A percentile compares a stretch with the other conserved stretches of the same genome.
These are phyloP conservation scores for Channallabes apus DNA, from an alignment of 2,797 vertebrate species.

Conservation along the genomic window DNA sequence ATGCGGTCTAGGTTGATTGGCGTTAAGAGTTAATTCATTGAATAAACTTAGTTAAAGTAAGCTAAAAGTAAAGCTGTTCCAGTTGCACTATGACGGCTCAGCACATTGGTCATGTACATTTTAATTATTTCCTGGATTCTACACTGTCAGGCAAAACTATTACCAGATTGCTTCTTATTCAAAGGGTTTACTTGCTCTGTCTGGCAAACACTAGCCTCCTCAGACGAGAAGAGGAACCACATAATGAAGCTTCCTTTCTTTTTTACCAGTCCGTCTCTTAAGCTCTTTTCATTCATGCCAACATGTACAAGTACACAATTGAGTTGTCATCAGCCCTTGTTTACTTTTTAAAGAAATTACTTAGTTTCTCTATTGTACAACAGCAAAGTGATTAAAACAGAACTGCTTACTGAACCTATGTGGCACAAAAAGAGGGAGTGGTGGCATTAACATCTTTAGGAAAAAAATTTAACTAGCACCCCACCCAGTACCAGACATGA, in stretches of 20 bases:
- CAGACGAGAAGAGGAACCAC: background rate
- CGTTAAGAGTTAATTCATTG: background rate
- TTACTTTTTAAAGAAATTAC: background rate
- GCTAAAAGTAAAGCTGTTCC: background rate
- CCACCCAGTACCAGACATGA: slow-evolving; percentile 36
- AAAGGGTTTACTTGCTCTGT: slow-evolving; percentile 9
- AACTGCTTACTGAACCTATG: slow-evolving; percentile 7
- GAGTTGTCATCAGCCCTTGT: slow-evolving; percentile 18
- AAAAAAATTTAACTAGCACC: slow-evolving; percentile 25
- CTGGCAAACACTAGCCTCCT: slow-evolving; percentile 1
- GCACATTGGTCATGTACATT: background rate
- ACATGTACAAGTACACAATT: background rate
- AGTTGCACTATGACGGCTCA: background rate
- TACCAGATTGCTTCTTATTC: background rate
- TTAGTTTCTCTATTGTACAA: background rate
- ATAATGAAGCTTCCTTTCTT: background rate
- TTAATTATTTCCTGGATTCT: background rate
- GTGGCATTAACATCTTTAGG: slow-evolving; percentile 2
- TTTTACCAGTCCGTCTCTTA: background rate
- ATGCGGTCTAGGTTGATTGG: too few species aligned
- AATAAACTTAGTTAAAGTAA: background rate
- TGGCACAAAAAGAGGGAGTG: slow-evolving; percentile 31
- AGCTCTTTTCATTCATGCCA: slow-evolving; percentile 6
- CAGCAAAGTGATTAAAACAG: slow-evolving; percentile 16
- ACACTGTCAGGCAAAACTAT: slow-evolving; percentile 13